Conservation (phyloP, 2,113 vertebrate genomes). For the Nannospalax galili region DNA sequence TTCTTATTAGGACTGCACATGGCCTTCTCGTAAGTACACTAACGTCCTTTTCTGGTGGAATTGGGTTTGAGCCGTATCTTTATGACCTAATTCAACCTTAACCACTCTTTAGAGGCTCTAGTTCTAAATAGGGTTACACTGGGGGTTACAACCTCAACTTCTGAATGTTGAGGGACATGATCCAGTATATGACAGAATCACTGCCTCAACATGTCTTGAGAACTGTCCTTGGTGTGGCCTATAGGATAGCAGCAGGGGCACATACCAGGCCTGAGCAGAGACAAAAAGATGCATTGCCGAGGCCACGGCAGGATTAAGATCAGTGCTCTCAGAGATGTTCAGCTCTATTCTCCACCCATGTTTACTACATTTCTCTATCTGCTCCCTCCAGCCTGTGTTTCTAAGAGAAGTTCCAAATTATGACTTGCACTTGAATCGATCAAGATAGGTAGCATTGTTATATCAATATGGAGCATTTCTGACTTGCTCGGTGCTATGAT, state of each 20-base stretch:
- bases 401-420: neutral
- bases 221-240: neutral
- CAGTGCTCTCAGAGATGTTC: neutral
- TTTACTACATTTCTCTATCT: neutral
- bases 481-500: neutral
- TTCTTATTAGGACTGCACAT: too few relatives aligned
- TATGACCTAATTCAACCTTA: neutral
- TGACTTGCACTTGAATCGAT: neutral
- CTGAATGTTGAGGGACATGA: neutral
- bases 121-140: neutral
- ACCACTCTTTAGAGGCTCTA: neutral
- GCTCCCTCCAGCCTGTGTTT: neutral
- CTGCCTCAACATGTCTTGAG: neutral
- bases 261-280: neutral
- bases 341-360: accelerated
- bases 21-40: neutral
- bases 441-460: neutral
- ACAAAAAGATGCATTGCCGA: neutral
- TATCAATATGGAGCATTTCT: neutral
- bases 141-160: neutral
- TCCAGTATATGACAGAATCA: neutral
- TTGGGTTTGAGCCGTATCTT: neutral
- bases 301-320: neutral
- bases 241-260: neutral
- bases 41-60: neutral